phyloP scores from a whole-genome alignment of 2,797 vertebrate species.

The Eulemur mongoz region DNA sequence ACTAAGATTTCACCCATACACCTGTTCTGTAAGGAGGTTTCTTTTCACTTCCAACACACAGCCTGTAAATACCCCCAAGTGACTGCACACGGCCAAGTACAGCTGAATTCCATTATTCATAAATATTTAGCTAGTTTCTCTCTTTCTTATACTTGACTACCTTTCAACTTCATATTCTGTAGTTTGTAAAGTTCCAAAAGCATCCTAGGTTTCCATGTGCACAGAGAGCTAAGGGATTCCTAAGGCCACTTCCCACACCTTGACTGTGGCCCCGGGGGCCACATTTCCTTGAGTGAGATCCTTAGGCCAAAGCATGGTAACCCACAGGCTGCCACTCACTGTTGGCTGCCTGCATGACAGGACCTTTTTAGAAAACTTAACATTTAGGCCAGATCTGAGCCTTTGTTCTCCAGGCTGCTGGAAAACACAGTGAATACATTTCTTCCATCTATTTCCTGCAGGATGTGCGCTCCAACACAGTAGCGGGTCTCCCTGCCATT shows the following conservation, averaged over 20 bases:
- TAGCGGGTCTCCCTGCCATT: neutral
- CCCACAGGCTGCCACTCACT: neutral
- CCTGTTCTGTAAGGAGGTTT: neutral
- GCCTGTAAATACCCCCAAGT: neutral
- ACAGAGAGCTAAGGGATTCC: neutral
- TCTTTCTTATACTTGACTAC: neutral
- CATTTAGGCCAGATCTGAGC: neutral
- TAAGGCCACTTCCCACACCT: too few relatives aligned
- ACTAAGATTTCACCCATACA: neutral
- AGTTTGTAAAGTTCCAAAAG: neutral
- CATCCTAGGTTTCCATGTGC: neutral
- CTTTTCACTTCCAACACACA: neutral
- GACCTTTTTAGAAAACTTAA: neutral
- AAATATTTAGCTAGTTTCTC: neutral
- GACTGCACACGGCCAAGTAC: neutral
- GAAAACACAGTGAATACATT: neutral
- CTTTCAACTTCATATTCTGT: neutral
- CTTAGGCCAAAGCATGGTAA: neutral
- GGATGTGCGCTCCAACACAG: neutral
- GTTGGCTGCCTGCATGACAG: neutral
- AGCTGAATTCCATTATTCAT: neutral
- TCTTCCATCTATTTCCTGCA: neutral
- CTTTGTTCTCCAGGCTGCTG: neutral
- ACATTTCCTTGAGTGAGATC: neutral
- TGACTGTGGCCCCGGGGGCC: neutral